Conservation (phyloP, 1,140 invertebrate species). For the Halictus rubicundus region DNA sequence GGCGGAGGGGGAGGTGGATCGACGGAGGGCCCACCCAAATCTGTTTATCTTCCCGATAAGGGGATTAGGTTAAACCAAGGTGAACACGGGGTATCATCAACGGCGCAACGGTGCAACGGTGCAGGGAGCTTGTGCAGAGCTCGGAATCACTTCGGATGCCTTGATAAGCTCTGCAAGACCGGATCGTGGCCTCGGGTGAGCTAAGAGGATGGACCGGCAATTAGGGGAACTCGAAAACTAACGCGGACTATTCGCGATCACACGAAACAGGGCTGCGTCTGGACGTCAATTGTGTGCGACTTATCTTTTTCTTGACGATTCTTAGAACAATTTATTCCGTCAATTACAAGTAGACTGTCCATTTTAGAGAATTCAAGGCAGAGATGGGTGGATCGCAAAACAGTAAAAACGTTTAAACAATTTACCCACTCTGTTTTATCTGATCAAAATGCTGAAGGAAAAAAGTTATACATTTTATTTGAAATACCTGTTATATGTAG, state of each 20-base stretch:
- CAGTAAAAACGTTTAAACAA: no score
- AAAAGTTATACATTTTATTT: no score
- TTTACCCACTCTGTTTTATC: no score
- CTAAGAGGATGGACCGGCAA: constrained; percentile 5
- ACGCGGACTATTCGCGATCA: background rate
- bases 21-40: constrained; percentile 23
- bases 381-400: no score
- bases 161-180: background rate
- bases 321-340: no score
- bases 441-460: no score
- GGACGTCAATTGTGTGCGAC: no score
- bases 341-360: no score
- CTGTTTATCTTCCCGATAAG: constrained; percentile 53
- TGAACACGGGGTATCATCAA: constrained; percentile 18
- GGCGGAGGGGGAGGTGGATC: no score
- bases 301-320: no score
- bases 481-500: no score
- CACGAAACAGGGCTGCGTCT: background rate
- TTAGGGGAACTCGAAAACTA: background rate
- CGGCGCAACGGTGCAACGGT: constrained; percentile 5
- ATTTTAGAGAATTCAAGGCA: no score
- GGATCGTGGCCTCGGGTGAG: background rate
- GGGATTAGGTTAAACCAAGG: constrained; percentile 25
- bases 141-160: constrained; percentile 22
- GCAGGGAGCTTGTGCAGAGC: constrained; percentile 11